Conservation (phyloP, 1,140 invertebrate species). For the Drosophila tsacasi region DNA sequence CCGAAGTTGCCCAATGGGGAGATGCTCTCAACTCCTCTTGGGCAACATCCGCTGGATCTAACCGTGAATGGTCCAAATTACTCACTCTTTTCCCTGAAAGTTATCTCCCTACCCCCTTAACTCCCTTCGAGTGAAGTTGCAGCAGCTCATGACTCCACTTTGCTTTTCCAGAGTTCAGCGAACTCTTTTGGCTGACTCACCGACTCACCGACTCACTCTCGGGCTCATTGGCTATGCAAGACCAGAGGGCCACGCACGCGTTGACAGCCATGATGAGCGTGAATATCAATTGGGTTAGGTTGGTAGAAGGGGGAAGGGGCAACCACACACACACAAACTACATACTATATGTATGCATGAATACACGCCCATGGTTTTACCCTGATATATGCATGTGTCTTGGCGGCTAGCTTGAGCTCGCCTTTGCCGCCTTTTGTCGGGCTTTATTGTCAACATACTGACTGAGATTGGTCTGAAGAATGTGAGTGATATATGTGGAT, state of each 20-base stretch:
- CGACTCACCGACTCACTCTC: neutral
- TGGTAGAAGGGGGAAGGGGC: neutral
- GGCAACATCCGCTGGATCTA: conserved; percentile 39
- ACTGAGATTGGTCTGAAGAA: conserved; percentile 35
- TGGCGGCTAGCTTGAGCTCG: neutral
- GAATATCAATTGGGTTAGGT: conserved; percentile 60
- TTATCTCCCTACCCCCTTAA: neutral
- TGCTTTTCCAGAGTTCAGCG: conserved; percentile 54
- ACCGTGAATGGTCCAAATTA: conserved; percentile 32
- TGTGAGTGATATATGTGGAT: conserved; percentile 27
- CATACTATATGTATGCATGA: neutral
- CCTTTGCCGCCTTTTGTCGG: conserved; percentile 28
- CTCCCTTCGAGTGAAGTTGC: neutral
- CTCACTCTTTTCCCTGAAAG: conserved; percentile 22
- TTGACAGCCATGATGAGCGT: conserved; percentile 58
- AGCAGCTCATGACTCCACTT: conserved; percentile 19
- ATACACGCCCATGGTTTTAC: conserved; percentile 16
- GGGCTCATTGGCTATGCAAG: conserved; percentile 74
- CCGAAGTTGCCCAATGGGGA: conserved; percentile 7
- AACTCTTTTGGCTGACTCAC: conserved; percentile 71
- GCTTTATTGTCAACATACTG: conserved; percentile 41
- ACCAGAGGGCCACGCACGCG: conserved; percentile 68
- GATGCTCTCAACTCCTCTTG: conserved; percentile 2
- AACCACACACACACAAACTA: neutral
- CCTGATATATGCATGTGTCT: conserved; percentile 40